Evolutionary conservation across 2,797 vertebrate genomes (phyloP).

Genomic region (Synanceia verrucosa): DNA sequence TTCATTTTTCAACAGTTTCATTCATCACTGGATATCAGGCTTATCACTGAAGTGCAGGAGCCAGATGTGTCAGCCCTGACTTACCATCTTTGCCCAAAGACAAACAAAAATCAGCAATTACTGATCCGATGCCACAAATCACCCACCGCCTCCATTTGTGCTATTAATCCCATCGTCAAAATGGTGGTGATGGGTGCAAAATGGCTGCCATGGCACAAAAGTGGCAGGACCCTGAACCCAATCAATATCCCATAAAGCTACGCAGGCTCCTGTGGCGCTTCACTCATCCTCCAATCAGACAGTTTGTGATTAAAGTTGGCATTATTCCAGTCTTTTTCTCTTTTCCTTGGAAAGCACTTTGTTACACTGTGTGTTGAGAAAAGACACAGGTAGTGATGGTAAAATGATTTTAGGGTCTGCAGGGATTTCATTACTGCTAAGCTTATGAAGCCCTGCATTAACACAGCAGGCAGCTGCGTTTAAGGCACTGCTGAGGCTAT

Average conservation of each 20-base stretch:
- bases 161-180: slow-evolving; percentile 40
- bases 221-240: slow-evolving; percentile 11
- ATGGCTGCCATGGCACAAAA: slow-evolving; percentile 38
- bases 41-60: slow-evolving; percentile 61
- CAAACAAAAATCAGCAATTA: slow-evolving; percentile 11
- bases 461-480: neutral
- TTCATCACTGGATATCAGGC: slow-evolving; percentile 27
- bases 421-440: neutral
- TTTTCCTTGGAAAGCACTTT: neutral
- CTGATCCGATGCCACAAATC: slow-evolving; percentile 6
- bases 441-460: neutral
- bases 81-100: slow-evolving; percentile 5
- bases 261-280: neutral
- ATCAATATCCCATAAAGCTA: neutral
- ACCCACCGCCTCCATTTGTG: slow-evolving; percentile 9
- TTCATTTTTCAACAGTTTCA: slow-evolving; percentile 23
- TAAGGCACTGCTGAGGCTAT: neutral
- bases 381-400: neutral
- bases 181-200: slow-evolving; percentile 47
- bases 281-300: neutral
- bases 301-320: neutral
- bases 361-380: neutral
- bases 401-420: neutral
- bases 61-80: slow-evolving; percentile 23
- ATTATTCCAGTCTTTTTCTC: neutral